phyloP scores from a whole-genome alignment of 2,888 invertebrate species.

The Tenthredo mesomela region DNA sequence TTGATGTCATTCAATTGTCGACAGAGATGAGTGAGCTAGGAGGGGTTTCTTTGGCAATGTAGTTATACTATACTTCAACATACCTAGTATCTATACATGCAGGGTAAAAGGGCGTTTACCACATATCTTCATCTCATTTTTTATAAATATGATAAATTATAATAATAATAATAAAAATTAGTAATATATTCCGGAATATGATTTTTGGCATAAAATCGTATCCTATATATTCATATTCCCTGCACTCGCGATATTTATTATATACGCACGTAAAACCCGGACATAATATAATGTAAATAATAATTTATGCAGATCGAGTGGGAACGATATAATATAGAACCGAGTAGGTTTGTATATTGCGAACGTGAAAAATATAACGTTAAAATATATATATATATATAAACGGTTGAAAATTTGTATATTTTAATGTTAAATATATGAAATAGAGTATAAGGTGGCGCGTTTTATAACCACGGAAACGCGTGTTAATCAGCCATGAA shows the following conservation, averaged over 20 bases:
- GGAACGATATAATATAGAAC: too few relatives aligned
- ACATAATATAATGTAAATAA: slow-evolving; percentile 13
- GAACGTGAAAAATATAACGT: background rate
- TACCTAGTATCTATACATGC: background rate
- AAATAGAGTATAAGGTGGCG: slow-evolving; percentile 7
- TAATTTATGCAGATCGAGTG: slow-evolving; percentile 9
- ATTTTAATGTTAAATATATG: slow-evolving; percentile 46
- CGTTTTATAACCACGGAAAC: background rate
- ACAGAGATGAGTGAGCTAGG: background rate
- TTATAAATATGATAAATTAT: background rate
- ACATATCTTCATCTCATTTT: background rate
- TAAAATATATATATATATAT: too few relatives aligned
- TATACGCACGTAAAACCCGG: background rate
- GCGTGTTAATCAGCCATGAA: slow-evolving; percentile 46
- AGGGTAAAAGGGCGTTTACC: background rate
- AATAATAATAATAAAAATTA: background rate
- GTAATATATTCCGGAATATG: background rate
- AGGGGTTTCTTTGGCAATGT: background rate
- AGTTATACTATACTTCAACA: background rate
- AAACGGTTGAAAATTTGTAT: background rate
- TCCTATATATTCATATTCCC: background rate
- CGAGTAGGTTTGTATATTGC: too few relatives aligned
- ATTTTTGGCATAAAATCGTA: slow-evolving; percentile 3
- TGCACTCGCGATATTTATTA: background rate
- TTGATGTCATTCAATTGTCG: slow-evolving; percentile 3